Base-by-base conservation (phyloP, 2,888 invertebrate species). In the Eustalomyia histrio region DNA sequence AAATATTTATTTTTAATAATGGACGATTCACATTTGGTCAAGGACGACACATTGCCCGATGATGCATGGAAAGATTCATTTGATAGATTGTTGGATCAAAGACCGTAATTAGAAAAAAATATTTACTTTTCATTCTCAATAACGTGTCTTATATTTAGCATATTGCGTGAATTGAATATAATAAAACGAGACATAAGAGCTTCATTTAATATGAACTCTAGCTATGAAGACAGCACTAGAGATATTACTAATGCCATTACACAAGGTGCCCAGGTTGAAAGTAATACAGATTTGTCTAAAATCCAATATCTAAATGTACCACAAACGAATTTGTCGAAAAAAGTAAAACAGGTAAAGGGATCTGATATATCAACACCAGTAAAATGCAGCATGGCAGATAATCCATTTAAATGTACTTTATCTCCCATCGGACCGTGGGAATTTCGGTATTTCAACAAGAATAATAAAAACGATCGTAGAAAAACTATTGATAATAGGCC, bases 1-100 rank as follows among this genome's bases (percentile, higher is more conserved):
- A 29, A 3, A 29, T 29, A 3, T 29, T 29, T 29, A 29, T 58
- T 68, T 24, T 47, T 47, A 47, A 43, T 3, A n/a, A 43, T 50
- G 14, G 10, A 29, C 16, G 16, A 9, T 12, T 60, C 69, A 47
- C 21, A 72, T 58, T 29, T 58, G 21, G 52, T 17, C n/a, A 80
- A 83, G 65, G 85, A 89, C 2, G 65, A 85, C 14, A 86, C 88
- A 1, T 73, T 88, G 6, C 85, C 87, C 18, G 87, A 88, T 57
- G 87, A 86, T 35, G 86, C 83, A 9, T 90, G 88, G 89, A 87
- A 87, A 55, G 90, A 89, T 79, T 87, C 90, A 0, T 89, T 89
- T 73, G 89, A 89, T 64, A 86, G 84, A 50, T 72, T 90, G 35
- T 65, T 89, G 14, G 87, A 86, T 14, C 81, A 83, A n/a, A 82